These are phyloP conservation scores for Dromiciops gliroides DNA, from an alignment of 2,113 vertebrate genomes.

Conservation along the genomic window DNA sequence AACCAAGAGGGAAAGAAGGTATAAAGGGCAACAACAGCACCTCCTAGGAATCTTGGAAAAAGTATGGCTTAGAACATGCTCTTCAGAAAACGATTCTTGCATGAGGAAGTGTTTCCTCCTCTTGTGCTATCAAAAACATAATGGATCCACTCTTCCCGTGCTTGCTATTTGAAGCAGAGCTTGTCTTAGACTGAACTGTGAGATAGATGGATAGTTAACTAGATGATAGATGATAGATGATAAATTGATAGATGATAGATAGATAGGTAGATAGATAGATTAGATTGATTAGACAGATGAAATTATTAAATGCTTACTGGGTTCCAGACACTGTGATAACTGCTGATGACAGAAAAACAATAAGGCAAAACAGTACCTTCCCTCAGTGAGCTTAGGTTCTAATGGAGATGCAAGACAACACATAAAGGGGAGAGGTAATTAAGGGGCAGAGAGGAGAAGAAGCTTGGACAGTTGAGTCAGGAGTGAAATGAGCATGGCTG, in stretches of 20 bases:
- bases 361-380: background rate
- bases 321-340: background rate
- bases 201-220: background rate
- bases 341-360: background rate
- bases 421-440: background rate
- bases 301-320: background rate
- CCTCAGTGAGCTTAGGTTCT: background rate
- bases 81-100: background rate
- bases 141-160: background rate
- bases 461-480: background rate
- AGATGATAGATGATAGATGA: background rate
- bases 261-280: too few species aligned
- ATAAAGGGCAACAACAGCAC: background rate
- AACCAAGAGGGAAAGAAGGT: background rate
- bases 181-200: background rate
- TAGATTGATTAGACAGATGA: too few species aligned
- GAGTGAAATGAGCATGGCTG: background rate
- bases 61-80: background rate
- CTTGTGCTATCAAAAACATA: background rate
- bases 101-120: background rate
- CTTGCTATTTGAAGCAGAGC: background rate
- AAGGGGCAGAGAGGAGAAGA: background rate
- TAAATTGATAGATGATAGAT: too few species aligned
- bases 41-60: background rate
- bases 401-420: background rate